A percentile compares a stretch with the other conserved stretches of the same genome.
Conservation (phyloP, 2,888 invertebrate species). For the Hecatera dysodea region DNA sequence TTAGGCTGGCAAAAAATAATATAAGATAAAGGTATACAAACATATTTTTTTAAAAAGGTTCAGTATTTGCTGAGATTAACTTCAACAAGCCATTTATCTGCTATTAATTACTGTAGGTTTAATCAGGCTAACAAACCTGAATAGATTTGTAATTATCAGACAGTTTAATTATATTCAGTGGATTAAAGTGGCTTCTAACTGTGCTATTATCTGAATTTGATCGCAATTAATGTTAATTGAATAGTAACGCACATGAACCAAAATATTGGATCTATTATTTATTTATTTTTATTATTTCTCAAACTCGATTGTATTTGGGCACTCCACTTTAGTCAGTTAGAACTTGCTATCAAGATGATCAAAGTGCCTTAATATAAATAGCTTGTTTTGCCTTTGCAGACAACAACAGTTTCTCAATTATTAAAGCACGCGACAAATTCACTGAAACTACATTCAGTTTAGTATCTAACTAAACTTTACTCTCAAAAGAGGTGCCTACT, state of each 20-base stretch:
- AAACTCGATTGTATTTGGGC: background rate
- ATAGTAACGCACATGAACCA: conserved; percentile 7
- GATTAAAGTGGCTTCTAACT: background rate
- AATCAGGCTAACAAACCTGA: background rate
- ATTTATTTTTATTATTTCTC: background rate
- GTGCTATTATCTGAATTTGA: conserved; percentile 3
- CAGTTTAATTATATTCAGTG: background rate
- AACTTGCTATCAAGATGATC: conserved; percentile 15
- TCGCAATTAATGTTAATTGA: conserved; percentile 5
- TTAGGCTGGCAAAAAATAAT: no score
- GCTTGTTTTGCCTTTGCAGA: conserved; percentile 11
- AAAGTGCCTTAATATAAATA: background rate
- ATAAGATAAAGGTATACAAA: no score
- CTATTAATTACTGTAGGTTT: background rate
- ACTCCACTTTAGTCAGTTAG: background rate
- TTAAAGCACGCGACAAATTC: conserved; percentile 36
- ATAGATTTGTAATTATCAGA: background rate
- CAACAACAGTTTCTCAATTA: conserved; percentile 16
- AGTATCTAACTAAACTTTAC: no score
- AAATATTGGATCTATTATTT: background rate
- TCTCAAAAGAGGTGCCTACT: no score
- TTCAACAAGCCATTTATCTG: background rate
- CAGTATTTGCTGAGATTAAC: no score
- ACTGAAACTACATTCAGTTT: background rate
- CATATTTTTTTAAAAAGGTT: no score